phyloP scores from a whole-genome alignment of 1,140 invertebrate genomes.

The Galleria mellonella region DNA sequence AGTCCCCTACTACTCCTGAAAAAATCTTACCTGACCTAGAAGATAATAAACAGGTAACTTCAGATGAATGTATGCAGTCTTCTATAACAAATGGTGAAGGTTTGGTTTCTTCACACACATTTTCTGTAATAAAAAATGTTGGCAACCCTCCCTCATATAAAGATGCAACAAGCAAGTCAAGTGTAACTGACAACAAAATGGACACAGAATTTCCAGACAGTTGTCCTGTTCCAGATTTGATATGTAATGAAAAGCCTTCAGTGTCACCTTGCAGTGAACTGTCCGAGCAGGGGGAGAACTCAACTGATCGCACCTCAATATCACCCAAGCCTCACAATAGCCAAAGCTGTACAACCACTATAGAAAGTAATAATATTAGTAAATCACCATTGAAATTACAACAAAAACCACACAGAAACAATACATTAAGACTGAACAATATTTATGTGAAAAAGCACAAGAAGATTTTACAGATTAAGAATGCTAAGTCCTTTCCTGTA shows the following conservation, averaged over 20 bases:
- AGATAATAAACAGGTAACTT: constrained; percentile 30
- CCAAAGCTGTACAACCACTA: constrained; percentile 14
- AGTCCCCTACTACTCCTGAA: constrained; percentile 32
- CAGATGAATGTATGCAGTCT: constrained; percentile 26
- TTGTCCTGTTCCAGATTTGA: constrained; percentile 63
- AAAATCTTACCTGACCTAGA: constrained; percentile 61
- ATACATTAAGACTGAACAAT: constrained; percentile 54
- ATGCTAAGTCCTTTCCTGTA: constrained; percentile 33
- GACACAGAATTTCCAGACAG: constrained; percentile 58
- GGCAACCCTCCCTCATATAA: constrained; percentile 46
- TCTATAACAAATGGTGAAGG: constrained; percentile 30
- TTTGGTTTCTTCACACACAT: constrained; percentile 40
- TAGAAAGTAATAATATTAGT: constrained; percentile 15
- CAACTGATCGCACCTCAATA: constrained; percentile 35
- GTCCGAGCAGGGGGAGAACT: constrained; percentile 58
- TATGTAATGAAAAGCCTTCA: constrained; percentile 69
- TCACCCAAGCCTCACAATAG: constrained; percentile 32
- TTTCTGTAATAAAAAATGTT: constrained; percentile 68
- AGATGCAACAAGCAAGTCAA: constrained; percentile 33
- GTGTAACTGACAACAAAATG: constrained; percentile 41
- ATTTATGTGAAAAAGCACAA: constrained; percentile 66
- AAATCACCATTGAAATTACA: constrained; percentile 19
- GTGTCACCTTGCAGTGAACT: constrained; percentile 70
- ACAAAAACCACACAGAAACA: constrained; percentile 30
- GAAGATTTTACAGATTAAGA: constrained; percentile 66